Conservation (phyloP, 2,888 invertebrate genomes). For the Oxycera nigricornis region DNA sequence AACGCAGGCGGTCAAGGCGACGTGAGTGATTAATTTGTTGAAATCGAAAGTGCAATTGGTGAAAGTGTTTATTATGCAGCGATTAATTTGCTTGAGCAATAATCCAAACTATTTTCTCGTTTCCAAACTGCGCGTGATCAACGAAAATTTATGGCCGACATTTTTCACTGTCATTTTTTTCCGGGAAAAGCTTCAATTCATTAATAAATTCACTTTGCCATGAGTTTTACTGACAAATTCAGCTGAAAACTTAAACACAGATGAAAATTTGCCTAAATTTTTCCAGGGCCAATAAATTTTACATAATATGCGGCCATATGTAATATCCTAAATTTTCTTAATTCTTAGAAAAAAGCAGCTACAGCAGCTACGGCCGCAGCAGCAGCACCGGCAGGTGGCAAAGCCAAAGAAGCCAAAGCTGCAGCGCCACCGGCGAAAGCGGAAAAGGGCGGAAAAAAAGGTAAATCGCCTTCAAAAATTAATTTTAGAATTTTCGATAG, state of each 20-base stretch:
- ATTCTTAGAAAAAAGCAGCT: constrained; percentile 30
- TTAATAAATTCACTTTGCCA: no score
- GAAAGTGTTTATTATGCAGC: no score
- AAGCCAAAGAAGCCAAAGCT: constrained; percentile 8
- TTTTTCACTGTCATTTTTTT: no score
- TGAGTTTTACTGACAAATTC: neutral
- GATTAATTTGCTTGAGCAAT: no score
- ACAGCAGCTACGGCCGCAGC: constrained; percentile 12
- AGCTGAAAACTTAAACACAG: neutral
- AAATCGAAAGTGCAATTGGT: neutral
- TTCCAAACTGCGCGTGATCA: no score
- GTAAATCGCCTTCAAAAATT: constrained; percentile 47
- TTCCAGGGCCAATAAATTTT: no score
- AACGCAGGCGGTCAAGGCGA: constrained; percentile 51
- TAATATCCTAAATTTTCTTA: neutral
- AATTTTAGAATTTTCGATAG: neutral
- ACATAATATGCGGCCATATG: no score
- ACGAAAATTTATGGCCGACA: no score
- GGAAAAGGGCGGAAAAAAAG: constrained; percentile 55
- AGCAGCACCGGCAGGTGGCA: constrained; percentile 1
- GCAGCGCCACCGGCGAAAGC: constrained; percentile 54
- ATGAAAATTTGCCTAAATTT: no score
- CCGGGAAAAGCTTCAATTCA: no score
- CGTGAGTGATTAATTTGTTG: neutral
- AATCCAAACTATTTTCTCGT: no score